phyloP scores from a whole-genome alignment of 2,888 invertebrate species.

The Drosophila neutralis region DNA sequence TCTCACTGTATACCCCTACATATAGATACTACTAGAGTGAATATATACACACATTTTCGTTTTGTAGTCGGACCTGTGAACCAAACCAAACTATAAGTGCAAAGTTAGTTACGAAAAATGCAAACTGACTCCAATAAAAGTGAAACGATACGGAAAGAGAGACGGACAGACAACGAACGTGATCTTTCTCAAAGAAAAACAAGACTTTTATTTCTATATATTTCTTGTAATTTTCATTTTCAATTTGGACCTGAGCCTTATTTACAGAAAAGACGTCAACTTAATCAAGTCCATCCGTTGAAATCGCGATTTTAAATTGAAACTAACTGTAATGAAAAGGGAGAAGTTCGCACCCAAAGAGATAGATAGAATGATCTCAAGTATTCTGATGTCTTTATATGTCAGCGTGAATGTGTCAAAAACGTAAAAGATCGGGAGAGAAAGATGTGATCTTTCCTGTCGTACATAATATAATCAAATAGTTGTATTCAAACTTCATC shows the following conservation, averaged over 20 bases:
- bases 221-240: not conserved
- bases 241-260: not conserved
- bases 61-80: not conserved
- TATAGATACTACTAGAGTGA: not conserved
- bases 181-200: conserved; percentile 50
- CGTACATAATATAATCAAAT: not conserved
- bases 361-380: not conserved
- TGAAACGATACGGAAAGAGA: not conserved
- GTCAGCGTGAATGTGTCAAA: not conserved
- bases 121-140: not conserved
- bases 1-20: conserved; percentile 1
- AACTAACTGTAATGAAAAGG: not conserved
- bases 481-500: not conserved
- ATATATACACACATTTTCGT: conserved; percentile 3
- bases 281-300: not conserved
- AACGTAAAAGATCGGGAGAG: not conserved
- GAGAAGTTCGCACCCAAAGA: not conserved
- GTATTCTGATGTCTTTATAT: not conserved
- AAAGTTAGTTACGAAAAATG: not conserved
- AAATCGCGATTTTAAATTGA: not conserved
- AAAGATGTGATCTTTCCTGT: not conserved
- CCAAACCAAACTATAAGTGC: not conserved
- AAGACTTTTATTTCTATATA: conserved; percentile 12
- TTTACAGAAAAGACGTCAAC: not conserved
- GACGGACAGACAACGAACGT: conserved; percentile 20